Evolutionary conservation across 2,888 invertebrate species (phyloP).

Genomic region (Chymomyza caudatula): DNA sequence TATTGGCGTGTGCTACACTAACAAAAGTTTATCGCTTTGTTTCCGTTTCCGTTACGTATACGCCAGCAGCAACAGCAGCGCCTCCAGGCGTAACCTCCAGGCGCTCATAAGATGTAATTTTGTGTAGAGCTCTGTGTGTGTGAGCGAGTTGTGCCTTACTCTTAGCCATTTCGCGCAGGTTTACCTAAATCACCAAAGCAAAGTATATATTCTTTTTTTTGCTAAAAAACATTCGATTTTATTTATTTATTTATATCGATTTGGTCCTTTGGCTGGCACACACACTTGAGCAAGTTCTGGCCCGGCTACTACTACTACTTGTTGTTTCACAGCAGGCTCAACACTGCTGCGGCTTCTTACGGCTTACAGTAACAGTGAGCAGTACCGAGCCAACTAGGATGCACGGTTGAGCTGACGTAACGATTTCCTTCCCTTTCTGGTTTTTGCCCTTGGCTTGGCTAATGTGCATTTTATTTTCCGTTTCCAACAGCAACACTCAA

Average conservation of each 20-base stretch:
- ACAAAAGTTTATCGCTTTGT: slow-evolving; percentile 70
- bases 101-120: slow-evolving; percentile 70
- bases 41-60: slow-evolving; percentile 66
- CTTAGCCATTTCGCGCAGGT: slow-evolving; percentile 19
- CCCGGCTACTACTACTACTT: slow-evolving; percentile 8
- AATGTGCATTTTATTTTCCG: slow-evolving; percentile 73
- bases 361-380: slow-evolving; percentile 16
- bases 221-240: slow-evolving; percentile 56
- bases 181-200: slow-evolving; percentile 49
- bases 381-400: not conserved
- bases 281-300: not conserved
- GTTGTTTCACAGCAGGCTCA: slow-evolving; percentile 3
- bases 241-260: slow-evolving; percentile 65
- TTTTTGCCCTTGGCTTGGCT: slow-evolving; percentile 28
- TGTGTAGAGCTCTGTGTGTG: slow-evolving; percentile 20
- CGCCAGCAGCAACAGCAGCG: slow-evolving; percentile 28
- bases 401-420: slow-evolving; percentile 49
- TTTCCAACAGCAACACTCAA: slow-evolving; percentile 55
- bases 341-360: not conserved
- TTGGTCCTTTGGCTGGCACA: slow-evolving; percentile 38
- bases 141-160: not conserved
- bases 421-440: slow-evolving; percentile 57
- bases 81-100: slow-evolving; percentile 58
- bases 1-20: slow-evolving; percentile 54
- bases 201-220: slow-evolving; percentile 32